Evolutionary conservation across 2,113 vertebrate species (phyloP).

Genomic region (Seriola rivoliana): DNA sequence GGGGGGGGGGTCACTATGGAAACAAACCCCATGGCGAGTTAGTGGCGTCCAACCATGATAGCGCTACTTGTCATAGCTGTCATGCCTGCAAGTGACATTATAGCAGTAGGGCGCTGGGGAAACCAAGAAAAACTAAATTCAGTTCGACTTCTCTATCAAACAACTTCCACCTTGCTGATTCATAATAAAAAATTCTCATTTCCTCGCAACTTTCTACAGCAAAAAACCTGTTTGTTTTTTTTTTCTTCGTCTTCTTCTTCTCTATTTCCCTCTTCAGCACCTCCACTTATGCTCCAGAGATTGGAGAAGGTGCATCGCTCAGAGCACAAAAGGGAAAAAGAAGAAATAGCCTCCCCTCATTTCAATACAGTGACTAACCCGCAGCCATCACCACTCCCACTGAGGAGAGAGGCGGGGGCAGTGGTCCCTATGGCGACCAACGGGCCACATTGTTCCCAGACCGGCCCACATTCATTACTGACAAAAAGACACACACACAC

Average conservation of each 20-base stretch:
- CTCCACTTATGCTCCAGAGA: slow-evolving; percentile 45
- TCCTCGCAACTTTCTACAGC: slow-evolving; percentile 31
- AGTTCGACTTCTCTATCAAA: slow-evolving; percentile 11
- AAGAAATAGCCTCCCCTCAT: slow-evolving; percentile 80
- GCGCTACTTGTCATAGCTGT: slow-evolving; percentile 76
- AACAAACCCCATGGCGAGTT: slow-evolving; percentile 82
- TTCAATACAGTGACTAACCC: slow-evolving; percentile 82
- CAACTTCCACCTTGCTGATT: neutral
- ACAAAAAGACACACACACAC: slow-evolving; percentile 76
- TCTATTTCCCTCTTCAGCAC: slow-evolving; percentile 18
- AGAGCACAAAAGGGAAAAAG: slow-evolving; percentile 68
- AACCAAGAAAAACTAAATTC: slow-evolving; percentile 18
- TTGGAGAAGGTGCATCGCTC: slow-evolving; percentile 60
- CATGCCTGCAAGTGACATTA: slow-evolving; percentile 74
- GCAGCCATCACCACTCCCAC: slow-evolving; percentile 81
- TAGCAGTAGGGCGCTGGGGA: slow-evolving; percentile 47
- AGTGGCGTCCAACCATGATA: slow-evolving; percentile 81
- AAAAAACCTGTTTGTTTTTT: neutral
- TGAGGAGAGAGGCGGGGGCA: slow-evolving; percentile 78
- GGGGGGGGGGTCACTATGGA: slow-evolving; percentile 74
- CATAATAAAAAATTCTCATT: neutral
- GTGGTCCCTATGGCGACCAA: slow-evolving; percentile 86
- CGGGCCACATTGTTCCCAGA: slow-evolving; percentile 86
- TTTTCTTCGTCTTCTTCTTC: neutral
- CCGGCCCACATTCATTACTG: slow-evolving; percentile 85